These are phyloP conservation scores for Lepidurus packardi DNA, from an alignment of 1,140 invertebrate genomes.

Conservation along the genomic window DNA sequence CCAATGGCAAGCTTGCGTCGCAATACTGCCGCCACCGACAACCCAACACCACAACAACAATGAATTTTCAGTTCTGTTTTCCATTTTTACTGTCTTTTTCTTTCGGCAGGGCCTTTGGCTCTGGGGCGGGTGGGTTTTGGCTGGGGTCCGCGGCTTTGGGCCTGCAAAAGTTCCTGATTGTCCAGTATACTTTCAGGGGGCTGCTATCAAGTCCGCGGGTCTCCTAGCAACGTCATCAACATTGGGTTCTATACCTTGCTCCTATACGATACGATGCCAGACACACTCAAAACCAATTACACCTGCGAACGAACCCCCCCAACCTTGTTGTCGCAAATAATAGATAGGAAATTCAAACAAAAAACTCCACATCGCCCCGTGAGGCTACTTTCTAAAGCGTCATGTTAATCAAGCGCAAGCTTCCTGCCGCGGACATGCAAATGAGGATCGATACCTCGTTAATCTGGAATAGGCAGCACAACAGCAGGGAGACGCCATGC, in stretches of 20 bases:
- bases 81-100: background rate
- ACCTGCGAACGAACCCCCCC: too few species aligned
- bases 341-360: background rate
- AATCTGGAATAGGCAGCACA: conserved; percentile 2
- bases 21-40: conserved; percentile 13
- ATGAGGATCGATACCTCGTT: conserved; percentile 19
- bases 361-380: background rate
- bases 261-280: background rate
- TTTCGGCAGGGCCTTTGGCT: background rate
- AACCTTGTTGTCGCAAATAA: too few species aligned
- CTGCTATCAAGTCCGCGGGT: background rate
- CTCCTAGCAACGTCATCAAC: conserved; percentile 3
- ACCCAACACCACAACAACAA: conserved; percentile 21
- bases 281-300: too few species aligned
- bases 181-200: background rate
- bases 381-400: background rate
- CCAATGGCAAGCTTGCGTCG: conserved; percentile 17
- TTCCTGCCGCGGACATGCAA: conserved; percentile 20
- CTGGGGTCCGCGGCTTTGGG: background rate
- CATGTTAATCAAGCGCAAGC: conserved; percentile 21
- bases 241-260: background rate
- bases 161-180: background rate
- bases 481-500: background rate
- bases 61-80: conserved; percentile 1
- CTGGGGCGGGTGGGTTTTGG: background rate